These are phyloP conservation scores for Tigriopus californicus DNA, from an alignment of 2,888 invertebrate genomes.

Conservation along the genomic window DNA sequence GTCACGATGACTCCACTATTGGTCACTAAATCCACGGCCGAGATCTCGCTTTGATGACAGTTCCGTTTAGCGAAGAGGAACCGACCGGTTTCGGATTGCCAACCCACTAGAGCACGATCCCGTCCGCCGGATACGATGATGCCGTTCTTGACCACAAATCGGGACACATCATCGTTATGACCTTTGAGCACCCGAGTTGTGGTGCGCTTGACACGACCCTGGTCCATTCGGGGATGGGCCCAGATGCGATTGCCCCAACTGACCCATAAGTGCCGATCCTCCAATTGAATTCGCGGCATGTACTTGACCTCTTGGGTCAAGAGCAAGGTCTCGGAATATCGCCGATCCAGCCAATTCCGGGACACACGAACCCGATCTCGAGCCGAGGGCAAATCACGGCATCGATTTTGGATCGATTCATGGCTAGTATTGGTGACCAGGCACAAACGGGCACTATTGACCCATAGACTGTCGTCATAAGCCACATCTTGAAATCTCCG, in stretches of 20 bases:
- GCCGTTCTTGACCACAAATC: slow-evolving; percentile 5
- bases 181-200: background rate
- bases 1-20: background rate
- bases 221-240: background rate
- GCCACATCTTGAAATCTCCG: background rate
- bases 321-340: background rate
- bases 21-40: background rate
- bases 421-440: background rate
- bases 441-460: background rate
- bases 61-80: background rate
- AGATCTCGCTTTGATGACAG: background rate
- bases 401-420: background rate
- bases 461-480: background rate
- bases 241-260: background rate
- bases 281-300: background rate
- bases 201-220: background rate
- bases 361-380: background rate
- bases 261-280: background rate
- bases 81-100: background rate
- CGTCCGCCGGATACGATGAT: slow-evolving; percentile 1
- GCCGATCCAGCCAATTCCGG: background rate
- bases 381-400: background rate
- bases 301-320: background rate
- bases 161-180: background rate
- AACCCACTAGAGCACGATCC: background rate